phyloP scores from a whole-genome alignment of 2,797 vertebrate genomes.

The Iguana delicatissima region DNA sequence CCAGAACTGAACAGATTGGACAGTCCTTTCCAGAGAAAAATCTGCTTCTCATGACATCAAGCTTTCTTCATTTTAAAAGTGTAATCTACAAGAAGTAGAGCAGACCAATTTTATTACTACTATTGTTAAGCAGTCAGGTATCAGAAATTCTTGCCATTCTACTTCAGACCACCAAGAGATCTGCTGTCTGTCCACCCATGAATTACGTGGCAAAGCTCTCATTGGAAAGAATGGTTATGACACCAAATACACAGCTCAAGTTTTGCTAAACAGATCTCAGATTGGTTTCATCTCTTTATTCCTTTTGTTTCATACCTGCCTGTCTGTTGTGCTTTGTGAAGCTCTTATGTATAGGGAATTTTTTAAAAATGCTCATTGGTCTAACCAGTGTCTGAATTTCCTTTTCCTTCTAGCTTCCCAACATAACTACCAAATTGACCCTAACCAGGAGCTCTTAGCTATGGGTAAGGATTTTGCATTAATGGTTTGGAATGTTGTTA shows the following conservation, averaged over 20 bases:
- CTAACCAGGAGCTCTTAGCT: slow-evolving; percentile 94
- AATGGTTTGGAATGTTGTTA: background rate
- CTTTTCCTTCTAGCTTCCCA: slow-evolving; percentile 84
- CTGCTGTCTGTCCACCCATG: background rate
- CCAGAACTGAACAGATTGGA: background rate
- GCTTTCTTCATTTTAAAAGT: background rate
- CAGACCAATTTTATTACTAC: background rate
- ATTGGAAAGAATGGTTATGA: background rate
- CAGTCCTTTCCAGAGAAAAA: background rate
- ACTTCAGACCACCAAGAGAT: background rate
- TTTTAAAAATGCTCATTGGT: fast-evolving
- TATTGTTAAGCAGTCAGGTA: background rate
- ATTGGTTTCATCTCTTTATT: background rate
- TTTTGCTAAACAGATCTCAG: background rate
- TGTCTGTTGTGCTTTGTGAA: fast-evolving
- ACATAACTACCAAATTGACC: slow-evolving; percentile 89
- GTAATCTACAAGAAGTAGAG: background rate
- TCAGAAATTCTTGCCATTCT: background rate
- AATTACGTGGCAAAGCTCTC: background rate
- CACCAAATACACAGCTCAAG: too few species aligned
- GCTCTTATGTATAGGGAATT: background rate
- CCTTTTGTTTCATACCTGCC: fast-evolving
- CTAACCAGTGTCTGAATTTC: fast-evolving
- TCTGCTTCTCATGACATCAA: background rate
- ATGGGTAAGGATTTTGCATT: slow-evolving; percentile 80